These are phyloP conservation scores for Lasioglossum lativentre DNA, from an alignment of 2,888 invertebrate species.

Conservation along the genomic window DNA sequence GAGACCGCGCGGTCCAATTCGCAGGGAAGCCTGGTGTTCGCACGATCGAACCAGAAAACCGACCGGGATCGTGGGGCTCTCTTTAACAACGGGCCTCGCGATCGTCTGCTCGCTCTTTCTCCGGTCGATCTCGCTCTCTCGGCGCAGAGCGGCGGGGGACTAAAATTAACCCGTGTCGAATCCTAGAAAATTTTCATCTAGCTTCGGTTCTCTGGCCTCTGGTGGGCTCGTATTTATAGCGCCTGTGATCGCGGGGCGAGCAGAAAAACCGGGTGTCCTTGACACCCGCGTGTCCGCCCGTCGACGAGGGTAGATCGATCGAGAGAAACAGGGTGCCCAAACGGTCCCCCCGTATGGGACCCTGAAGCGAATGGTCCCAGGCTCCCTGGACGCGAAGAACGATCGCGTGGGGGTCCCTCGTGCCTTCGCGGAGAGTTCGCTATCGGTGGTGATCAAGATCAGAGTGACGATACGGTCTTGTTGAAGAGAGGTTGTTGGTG, in stretches of 20 bases:
- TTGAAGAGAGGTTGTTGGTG: slow-evolving; percentile 45
- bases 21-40: slow-evolving; percentile 5
- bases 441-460: background rate
- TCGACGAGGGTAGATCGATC: slow-evolving; percentile 7
- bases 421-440: background rate
- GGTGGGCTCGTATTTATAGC: slow-evolving; percentile 40
- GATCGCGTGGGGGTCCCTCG: background rate
- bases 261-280: slow-evolving; percentile 41
- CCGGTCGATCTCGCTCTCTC: slow-evolving; percentile 32
- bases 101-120: slow-evolving; percentile 24
- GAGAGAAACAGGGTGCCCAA: background rate
- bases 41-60: slow-evolving; percentile 6
- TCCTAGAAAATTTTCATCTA: slow-evolving; percentile 58
- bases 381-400: background rate
- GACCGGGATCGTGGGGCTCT: slow-evolving; percentile 29
- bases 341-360: background rate
- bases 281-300: slow-evolving; percentile 28
- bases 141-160: slow-evolving; percentile 30
- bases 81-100: background rate
- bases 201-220: slow-evolving; percentile 29
- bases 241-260: slow-evolving; percentile 16
- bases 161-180: slow-evolving; percentile 64
- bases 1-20: slow-evolving; percentile 25
- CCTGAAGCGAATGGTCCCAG: background rate
- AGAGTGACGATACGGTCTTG: background rate